Base-by-base conservation (phyloP, 2,888 invertebrate species). In the Leptopterna dolabrata region DNA sequence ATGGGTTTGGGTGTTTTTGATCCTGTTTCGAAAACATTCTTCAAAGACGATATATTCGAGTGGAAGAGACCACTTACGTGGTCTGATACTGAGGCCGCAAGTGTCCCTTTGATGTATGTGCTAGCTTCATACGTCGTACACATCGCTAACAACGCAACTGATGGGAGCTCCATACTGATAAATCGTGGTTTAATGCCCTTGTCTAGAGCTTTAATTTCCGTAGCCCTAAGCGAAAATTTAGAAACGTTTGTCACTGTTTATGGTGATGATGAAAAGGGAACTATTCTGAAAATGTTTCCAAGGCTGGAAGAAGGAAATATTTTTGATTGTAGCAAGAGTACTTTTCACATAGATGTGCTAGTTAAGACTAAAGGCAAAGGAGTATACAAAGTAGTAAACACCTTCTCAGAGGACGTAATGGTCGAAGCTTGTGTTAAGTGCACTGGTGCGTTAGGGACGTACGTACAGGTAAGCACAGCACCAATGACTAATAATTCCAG, bases 131-230 rank as follows among this genome's bases (percentile, higher is more conserved):
- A 85, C 30, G 76, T 76, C 13, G 30, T 85, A 0, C 85, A 76
- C 51, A 29, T 85, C 16, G 30, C 29, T 9, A 41, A 85, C n/a
- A 85, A 85, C n/a, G 16, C 73, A n/a, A 14, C 14, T n/a, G 27
- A 0, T 43, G 51, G 76, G 3, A 19, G 29, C 16, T 73, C 73
- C 27, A 55, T 83, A 43, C 91, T 94, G 16, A 92, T 94, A 63
- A 93, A 94, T 90, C 92, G 93, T 51, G 94, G 93, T 13, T 92
- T 93, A 90, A 93, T 93, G 27, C 93, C 93, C 29, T 93, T 94
- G 1, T 94, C 94, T 7, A 94, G 94, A 91, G 94, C 94, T 11
- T 93, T 94, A 87, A 88, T 87, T 55, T 47, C 86, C 24, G 24
- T 87, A 3, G 71, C 71, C 4, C 27, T 83, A 13, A 27, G 29